These are phyloP conservation scores for Crenichthys baileyi DNA, from an alignment of 2,797 vertebrate species.

Conservation along the genomic window DNA sequence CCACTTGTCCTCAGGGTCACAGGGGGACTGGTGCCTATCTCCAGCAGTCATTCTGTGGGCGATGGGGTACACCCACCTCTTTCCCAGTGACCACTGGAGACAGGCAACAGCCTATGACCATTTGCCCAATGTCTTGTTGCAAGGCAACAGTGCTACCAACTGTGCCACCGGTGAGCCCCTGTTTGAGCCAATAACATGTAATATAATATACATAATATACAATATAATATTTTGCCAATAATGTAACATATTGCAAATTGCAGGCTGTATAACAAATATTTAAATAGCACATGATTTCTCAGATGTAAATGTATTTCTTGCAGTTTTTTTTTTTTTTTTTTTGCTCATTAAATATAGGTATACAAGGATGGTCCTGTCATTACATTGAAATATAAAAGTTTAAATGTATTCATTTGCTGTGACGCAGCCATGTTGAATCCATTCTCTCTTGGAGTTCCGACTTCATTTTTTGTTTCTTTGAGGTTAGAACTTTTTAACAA, in stretches of 20 bases:
- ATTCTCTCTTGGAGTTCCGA: not conserved
- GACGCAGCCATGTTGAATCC: not conserved
- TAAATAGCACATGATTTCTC: not conserved
- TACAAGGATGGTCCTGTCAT: not conserved
- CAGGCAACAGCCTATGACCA: too few species aligned
- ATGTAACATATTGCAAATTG: not conserved
- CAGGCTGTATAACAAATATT: not conserved
- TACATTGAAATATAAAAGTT: not conserved
- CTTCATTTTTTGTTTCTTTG: not conserved
- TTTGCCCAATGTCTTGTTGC: too few species aligned
- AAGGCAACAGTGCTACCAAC: too few species aligned
- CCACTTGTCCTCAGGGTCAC: not conserved
- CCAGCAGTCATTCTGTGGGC: too few species aligned
- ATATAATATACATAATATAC: too few species aligned
- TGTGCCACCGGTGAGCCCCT: not conserved
- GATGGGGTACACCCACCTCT: too few species aligned
- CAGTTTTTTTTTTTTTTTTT: not conserved
- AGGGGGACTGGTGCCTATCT: not conserved
- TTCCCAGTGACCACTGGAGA: too few species aligned
- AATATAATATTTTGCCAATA: not conserved
- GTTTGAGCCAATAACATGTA: not conserved
- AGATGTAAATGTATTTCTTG: not conserved
- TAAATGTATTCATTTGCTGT: not conserved
- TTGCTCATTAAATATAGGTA: not conserved
- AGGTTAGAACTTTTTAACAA: not conserved